A percentile compares a stretch with the other conserved stretches of the same genome.
Conservation (phyloP, 2,888 invertebrate species). For the Gymnocheta viridis region DNA sequence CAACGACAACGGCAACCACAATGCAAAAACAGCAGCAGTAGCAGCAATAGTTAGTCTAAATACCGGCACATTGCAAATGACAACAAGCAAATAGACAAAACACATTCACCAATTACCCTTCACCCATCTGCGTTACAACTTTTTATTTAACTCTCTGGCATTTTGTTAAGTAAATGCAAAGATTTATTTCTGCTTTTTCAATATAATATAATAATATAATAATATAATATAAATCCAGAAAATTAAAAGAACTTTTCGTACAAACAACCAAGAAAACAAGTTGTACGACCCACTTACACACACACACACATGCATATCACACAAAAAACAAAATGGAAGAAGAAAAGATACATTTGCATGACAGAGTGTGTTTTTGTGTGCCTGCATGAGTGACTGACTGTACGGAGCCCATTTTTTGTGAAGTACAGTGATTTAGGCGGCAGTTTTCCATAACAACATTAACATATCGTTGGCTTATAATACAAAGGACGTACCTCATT, state of each 20-base stretch:
- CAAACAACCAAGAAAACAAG: conserved; percentile 30
- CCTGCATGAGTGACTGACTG: too few species aligned
- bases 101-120: neutral
- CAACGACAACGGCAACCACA: conserved; percentile 1
- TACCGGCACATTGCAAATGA: conserved; percentile 42
- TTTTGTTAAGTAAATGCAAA: conserved; percentile 38
- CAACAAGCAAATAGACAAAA: conserved; percentile 40
- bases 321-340: neutral
- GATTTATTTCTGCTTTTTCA: conserved; percentile 26
- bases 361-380: neutral
- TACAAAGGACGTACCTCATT: too few species aligned
- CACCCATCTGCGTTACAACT: neutral
- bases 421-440: neutral
- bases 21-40: neutral
- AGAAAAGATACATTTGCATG: neutral
- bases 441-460: too few species aligned
- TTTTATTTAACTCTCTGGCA: neutral
- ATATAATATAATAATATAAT: too few species aligned
- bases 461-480: too few species aligned
- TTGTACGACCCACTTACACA: conserved; percentile 65
- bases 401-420: neutral
- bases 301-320: conserved; percentile 8
- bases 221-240: conserved; percentile 55
- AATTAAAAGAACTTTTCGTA: conserved; percentile 59
- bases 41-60: conserved; percentile 50